Percentiles rank a stretch among this genome's conserved stretches.
Evolutionary conservation across 2,797 vertebrate species (phyloP).

Genomic region (Sebastiscus albofasciatus): DNA sequence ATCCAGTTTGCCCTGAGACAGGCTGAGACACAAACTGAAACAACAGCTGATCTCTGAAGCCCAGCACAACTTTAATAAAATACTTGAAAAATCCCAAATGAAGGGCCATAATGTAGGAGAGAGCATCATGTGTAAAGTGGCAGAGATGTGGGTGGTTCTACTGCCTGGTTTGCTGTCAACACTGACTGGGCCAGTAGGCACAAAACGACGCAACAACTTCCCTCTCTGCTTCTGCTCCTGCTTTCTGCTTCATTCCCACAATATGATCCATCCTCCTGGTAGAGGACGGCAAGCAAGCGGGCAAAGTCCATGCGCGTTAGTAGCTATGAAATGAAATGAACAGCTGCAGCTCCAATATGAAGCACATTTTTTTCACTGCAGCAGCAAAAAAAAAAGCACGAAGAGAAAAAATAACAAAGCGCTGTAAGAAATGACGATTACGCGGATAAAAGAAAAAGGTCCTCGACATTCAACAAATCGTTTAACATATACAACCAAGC

Average conservation of each 20-base stretch:
- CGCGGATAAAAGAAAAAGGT: not conserved
- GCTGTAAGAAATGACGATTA: not conserved
- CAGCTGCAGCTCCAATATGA: slow-evolving; percentile 38
- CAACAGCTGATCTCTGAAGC: slow-evolving; percentile 44
- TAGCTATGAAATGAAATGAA: slow-evolving; percentile 14
- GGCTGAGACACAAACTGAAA: slow-evolving; percentile 43
- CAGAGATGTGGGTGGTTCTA: not conserved
- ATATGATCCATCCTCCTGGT: not conserved
- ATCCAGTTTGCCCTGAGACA: slow-evolving; percentile 57
- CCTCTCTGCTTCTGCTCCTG: not conserved
- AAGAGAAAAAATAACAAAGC: not conserved
- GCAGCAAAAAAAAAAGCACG: slow-evolving; percentile 10
- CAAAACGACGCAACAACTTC: slow-evolving; percentile 53
- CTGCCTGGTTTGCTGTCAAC: slow-evolving; percentile 25
- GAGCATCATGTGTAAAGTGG: not conserved
- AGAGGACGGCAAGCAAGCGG: slow-evolving; percentile 26
- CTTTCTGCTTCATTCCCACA: slow-evolving; percentile 8
- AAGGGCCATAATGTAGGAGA: not conserved
- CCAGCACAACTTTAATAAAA: slow-evolving; percentile 26
- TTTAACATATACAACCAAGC: slow-evolving; percentile 4
- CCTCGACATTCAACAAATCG: slow-evolving; percentile 54
- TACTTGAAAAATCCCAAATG: not conserved
- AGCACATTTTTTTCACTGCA: slow-evolving; percentile 9
- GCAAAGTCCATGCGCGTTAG: slow-evolving; percentile 37
- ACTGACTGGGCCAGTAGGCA: slow-evolving; percentile 16